phyloP scores from a whole-genome alignment of 2,113 vertebrate genomes.

The Spilogale gracilis region DNA sequence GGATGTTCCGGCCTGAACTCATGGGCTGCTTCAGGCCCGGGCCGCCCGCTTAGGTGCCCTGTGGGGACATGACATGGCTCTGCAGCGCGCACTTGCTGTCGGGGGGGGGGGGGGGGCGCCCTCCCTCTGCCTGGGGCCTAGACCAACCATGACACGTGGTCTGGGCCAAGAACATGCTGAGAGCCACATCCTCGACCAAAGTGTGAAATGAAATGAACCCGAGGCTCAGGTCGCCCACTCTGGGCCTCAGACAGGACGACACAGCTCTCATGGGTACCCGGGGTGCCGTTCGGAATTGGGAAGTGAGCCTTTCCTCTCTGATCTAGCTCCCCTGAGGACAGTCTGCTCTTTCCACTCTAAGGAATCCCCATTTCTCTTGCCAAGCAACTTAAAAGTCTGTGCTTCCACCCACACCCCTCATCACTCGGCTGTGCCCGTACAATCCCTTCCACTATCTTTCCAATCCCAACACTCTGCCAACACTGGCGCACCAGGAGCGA shows the following conservation, averaged over 20 bases:
- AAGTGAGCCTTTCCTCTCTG: not conserved
- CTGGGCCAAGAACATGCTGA: not conserved
- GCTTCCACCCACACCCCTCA: not conserved
- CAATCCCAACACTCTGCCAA: not conserved
- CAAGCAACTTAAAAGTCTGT: constrained; percentile 42
- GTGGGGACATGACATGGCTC: not conserved
- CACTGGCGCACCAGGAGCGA: not conserved
- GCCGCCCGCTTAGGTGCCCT: not conserved
- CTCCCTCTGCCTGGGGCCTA: too few species aligned
- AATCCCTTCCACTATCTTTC: not conserved
- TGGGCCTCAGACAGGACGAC: not conserved
- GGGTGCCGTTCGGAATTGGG: not conserved
- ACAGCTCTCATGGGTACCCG: not conserved
- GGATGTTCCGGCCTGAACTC: not conserved
- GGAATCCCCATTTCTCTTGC: constrained; percentile 26
- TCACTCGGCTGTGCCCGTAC: not conserved
- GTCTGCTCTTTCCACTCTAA: not conserved
- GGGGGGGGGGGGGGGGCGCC: not conserved
- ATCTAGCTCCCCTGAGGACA: not conserved
- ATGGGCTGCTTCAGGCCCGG: not conserved
- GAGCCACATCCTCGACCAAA: not conserved
- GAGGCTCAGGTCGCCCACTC: not conserved
- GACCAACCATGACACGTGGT: not conserved
- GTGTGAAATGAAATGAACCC: not conserved
- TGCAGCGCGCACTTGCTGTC: not conserved